Evolutionary conservation across 2,888 invertebrate genomes (phyloP), one percentile per base, ranked within the genome.

Genomic region (Zhengitettix transpicula): DNA sequence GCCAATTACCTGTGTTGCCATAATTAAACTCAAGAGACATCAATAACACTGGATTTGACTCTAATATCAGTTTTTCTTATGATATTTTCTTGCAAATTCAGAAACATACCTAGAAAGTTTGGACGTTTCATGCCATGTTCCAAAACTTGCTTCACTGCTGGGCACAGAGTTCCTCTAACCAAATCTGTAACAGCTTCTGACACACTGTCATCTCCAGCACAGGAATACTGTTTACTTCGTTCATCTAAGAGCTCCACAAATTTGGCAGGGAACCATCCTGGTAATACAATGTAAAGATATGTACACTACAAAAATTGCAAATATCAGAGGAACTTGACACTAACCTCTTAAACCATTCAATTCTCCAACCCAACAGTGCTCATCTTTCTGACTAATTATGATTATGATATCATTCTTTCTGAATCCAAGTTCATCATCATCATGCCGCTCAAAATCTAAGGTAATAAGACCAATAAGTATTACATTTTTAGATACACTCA

Each of bases 341-440:
- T 65, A 69, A 79, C 81, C 92, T 72, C 89, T 79, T 56, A 96
- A 76, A 0, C 97, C 97, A 77, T 97, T 97, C 56, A 98, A 73
- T 73, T 98, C 97, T 9, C 97, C 97, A 65, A 97, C 88, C 97
- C 97, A 98, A 73, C 97, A 98, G 72, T 98, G 96, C 70, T 98
- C 97, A 76, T 98, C 97, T 73, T 93, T 91, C 71, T 94, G 94
- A 69, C 94, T 96, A 40, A 97, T 85, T 54, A 99, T 92, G 58
- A 95, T 98, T 59, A 99, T 96, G 51, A 99, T 91, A 74, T 99
- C 98, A 77, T 99, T 98, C 74, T 95, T 97, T 58, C 96, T 82
- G 74, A 99, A 99, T 10, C 98, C 98, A 59, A 99, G 75, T 74
- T 99, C 99, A 77, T 99, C 98, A 66, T 97, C 97, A 75, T 97